These are phyloP conservation scores for Trachelus troglodyta DNA, from an alignment of 2,888 invertebrate species.

Conservation along the genomic window DNA sequence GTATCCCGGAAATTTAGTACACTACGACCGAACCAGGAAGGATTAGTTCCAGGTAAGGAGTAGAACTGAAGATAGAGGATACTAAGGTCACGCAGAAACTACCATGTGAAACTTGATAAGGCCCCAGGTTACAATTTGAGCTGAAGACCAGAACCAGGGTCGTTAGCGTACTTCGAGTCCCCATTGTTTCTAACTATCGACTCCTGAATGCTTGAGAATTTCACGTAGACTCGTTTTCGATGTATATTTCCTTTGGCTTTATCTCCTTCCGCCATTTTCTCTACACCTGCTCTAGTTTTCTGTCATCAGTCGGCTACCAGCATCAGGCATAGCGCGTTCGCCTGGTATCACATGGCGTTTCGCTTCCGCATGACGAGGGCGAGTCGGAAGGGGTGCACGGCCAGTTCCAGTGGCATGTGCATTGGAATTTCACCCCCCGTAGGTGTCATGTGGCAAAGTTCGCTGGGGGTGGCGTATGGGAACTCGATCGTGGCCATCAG, in stretches of 20 bases:
- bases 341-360: conserved; percentile 36
- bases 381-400: conserved; percentile 31
- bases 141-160: not conserved
- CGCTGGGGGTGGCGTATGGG: conserved; percentile 64
- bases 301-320: not conserved
- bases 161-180: conserved; percentile 7
- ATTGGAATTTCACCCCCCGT: conserved; percentile 52
- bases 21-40: not conserved
- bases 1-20: not conserved
- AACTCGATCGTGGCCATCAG: conserved; percentile 58
- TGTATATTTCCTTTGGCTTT: not conserved
- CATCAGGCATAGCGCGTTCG: not conserved
- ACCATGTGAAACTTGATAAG: not conserved
- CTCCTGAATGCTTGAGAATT: conserved; percentile 6
- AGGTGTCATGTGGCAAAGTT: conserved; percentile 61
- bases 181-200: conserved; percentile 45
- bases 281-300: not conserved
- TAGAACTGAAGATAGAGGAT: no score
- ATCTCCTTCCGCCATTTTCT: not conserved
- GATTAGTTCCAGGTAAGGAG: no score
- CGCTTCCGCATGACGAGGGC: conserved; percentile 43
- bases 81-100: not conserved
- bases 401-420: conserved; percentile 49
- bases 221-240: not conserved
- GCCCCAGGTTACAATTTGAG: not conserved